Evolutionary conservation across 2,888 invertebrate species (phyloP).

Genomic region (Aquatica leii): DNA sequence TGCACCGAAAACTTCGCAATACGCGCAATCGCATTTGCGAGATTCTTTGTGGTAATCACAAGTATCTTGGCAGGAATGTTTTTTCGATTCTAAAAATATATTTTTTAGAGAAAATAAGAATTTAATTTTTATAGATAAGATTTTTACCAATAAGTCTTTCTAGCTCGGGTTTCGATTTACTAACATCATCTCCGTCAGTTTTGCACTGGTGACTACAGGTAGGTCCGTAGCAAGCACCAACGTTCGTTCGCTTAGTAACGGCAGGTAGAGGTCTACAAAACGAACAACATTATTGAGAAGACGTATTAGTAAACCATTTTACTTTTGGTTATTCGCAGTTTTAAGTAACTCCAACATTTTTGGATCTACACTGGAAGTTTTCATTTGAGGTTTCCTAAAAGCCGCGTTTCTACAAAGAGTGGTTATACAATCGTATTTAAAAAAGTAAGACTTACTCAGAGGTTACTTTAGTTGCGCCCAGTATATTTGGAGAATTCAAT

Average conservation of each 20-base stretch:
- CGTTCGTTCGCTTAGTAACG: slow-evolving; percentile 18
- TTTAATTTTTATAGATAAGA: too few relatives aligned
- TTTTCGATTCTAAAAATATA: slow-evolving; percentile 41
- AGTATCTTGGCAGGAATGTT: slow-evolving; percentile 45
- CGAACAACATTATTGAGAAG: not conserved
- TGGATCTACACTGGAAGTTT: slow-evolving; percentile 19
- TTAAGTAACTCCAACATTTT: slow-evolving; percentile 34
- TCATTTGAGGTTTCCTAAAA: slow-evolving; percentile 30
- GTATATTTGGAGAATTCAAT: not conserved
- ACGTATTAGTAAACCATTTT: slow-evolving; percentile 6
- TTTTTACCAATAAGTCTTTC: slow-evolving; percentile 10
- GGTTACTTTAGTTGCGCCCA: not conserved
- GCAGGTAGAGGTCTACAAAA: slow-evolving; percentile 15
- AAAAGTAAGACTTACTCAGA: not conserved
- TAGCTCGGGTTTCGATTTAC: slow-evolving; percentile 12
- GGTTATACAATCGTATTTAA: not conserved
- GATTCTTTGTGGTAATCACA: slow-evolving; percentile 53
- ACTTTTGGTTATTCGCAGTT: slow-evolving; percentile 30
- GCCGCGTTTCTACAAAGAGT: slow-evolving; percentile 17
- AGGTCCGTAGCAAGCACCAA: slow-evolving; percentile 34
- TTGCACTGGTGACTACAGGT: slow-evolving; percentile 42
- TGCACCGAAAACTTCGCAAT: slow-evolving; percentile 57
- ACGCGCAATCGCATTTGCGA: slow-evolving; percentile 57
- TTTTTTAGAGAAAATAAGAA: not conserved
- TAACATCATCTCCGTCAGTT: slow-evolving; percentile 34